Conservation (phyloP, 1,140 invertebrate species). For the Sycobia sp. region DNA sequence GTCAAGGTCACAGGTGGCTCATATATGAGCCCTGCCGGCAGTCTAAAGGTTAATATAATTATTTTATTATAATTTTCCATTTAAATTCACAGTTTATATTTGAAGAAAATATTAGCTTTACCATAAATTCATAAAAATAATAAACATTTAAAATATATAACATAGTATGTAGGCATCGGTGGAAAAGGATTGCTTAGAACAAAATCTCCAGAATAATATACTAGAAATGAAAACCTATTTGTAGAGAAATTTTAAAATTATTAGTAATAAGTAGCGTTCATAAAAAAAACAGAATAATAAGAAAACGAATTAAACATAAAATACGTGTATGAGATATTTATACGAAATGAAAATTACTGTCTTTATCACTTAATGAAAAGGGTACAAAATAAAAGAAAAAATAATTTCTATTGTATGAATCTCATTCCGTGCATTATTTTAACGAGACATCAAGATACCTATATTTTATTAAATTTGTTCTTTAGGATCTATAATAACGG, state of each 20-base stretch:
- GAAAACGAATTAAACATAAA: too few species aligned
- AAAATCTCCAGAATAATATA: slow-evolving; percentile 24
- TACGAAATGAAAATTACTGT: too few species aligned
- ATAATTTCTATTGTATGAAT: slow-evolving; percentile 30
- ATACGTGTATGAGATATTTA: too few species aligned
- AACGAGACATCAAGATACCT: slow-evolving; percentile 34
- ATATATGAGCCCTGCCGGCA: too few species aligned
- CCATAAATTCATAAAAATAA: slow-evolving; percentile 19
- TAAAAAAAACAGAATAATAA: slow-evolving; percentile 25
- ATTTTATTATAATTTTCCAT: slow-evolving; percentile 33
- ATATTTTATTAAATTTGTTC: slow-evolving; percentile 33
- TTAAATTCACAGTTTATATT: slow-evolving; percentile 26
- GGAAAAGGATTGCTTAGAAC: slow-evolving; percentile 22
- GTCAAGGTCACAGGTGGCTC: too few species aligned
- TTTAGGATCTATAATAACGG: not conserved
- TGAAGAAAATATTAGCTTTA: slow-evolving; percentile 34
- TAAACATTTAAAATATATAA: slow-evolving; percentile 14
- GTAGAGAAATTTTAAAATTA: slow-evolving; percentile 21
- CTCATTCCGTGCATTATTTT: slow-evolving; percentile 32
- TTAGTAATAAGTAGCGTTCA: slow-evolving; percentile 19
- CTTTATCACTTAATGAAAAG: too few species aligned
- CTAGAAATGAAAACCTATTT: slow-evolving; percentile 15
- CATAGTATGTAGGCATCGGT: slow-evolving; percentile 16
- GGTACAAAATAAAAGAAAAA: slow-evolving; percentile 22
- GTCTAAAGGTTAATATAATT: too few species aligned